phyloP scores from a whole-genome alignment of 1,140 invertebrate genomes.

The Drosophila prosaltans region DNA sequence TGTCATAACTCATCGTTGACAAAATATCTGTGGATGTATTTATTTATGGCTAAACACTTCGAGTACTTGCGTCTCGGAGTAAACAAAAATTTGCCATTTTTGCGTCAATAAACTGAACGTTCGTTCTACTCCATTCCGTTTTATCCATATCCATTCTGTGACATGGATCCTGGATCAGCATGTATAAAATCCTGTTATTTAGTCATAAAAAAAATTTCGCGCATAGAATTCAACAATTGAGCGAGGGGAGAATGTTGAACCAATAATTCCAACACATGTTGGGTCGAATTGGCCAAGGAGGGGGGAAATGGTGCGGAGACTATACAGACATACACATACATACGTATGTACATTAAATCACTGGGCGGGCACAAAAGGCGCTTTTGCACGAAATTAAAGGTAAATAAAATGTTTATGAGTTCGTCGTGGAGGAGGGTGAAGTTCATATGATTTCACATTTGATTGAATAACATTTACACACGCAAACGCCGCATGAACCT shows the following conservation, averaged over 20 bases:
- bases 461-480: constrained; percentile 81
- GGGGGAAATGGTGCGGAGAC: not conserved
- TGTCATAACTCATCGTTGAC: constrained; percentile 6
- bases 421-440: constrained; percentile 48
- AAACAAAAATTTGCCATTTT: constrained; percentile 74
- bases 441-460: constrained; percentile 79
- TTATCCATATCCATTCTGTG: not conserved
- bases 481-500: constrained; percentile 56
- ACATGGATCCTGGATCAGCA: constrained; percentile 18
- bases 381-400: constrained; percentile 77
- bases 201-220: constrained; percentile 73
- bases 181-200: constrained; percentile 72
- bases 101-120: constrained; percentile 51
- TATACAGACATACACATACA: not conserved
- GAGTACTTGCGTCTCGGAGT: constrained; percentile 38
- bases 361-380: constrained; percentile 63
- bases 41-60: constrained; percentile 70
- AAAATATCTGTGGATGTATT: constrained; percentile 36
- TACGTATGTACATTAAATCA: constrained; percentile 57
- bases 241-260: not conserved
- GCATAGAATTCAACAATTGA: constrained; percentile 58
- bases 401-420: constrained; percentile 81
- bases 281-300: not conserved
- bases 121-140: not conserved
- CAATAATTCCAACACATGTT: constrained; percentile 46